Evolutionary conservation across 2,888 invertebrate genomes (phyloP), one percentile per base, ranked within the genome.

Genomic region (Leucophenga maculata): DNA sequence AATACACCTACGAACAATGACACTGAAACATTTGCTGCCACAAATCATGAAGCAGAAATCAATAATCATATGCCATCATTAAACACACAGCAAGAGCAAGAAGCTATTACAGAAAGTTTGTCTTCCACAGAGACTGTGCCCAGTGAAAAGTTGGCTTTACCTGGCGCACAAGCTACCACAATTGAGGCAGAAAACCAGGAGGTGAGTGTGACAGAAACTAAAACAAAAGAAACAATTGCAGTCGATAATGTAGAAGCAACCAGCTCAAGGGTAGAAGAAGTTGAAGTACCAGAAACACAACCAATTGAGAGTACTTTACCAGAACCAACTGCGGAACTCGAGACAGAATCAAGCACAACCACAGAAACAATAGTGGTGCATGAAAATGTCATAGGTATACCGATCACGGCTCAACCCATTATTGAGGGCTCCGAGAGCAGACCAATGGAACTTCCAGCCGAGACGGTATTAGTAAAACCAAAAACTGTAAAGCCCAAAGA

Each of bases 401-500:
- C 73, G 60, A 62, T 78, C 44, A 67, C 65, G 22, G 71, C 76
- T 60, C 69, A 71, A 52, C 76, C 77, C 54, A 77, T 75, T 69
- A 78, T 79, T 26, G 64, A 68, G 16, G 83, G 72, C 64, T 77
- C 78, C 66, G 78, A 82, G 64, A 76, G 72, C 67, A 75, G 78
- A 14, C 80, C 85, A 2, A 18, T 75, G 69, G 82, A 81, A 39
- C 75, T 57, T 14, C 75, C 85, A n/a, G 71, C 69, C 3, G 84
- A 83, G 68, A 69, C 31, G 13, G 78, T 78, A 20, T 70, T 83
- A 71, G 75, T 78, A 67, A 74, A 82, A 57, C 80, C 81, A 55
- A 80, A 79, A 78, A 75, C 75, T 76, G 77, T 77, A 75, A 78
- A 72, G n/a, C 44, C 72, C 64, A 64, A 60, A 68, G 68, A 69